phyloP scores from a whole-genome alignment of 2,113 vertebrate genomes.

The Anoura caudifer region DNA sequence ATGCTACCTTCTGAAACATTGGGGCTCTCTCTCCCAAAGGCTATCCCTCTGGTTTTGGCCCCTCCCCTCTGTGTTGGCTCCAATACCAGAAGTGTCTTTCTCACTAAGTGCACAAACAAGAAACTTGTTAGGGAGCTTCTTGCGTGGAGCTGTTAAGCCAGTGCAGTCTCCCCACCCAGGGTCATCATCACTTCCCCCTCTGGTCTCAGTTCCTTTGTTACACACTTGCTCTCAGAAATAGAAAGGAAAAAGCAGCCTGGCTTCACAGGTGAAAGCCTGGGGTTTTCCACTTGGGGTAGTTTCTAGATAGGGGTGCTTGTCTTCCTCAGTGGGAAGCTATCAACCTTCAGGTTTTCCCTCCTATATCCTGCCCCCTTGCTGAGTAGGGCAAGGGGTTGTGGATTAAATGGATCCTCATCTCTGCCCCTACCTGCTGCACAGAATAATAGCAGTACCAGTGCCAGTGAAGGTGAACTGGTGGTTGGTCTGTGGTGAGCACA shows the following conservation, averaged over 20 bases:
- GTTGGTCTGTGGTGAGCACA: background rate
- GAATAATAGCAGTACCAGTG: background rate
- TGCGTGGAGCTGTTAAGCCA: too few relatives aligned
- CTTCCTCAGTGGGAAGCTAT: background rate
- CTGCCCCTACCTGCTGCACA: background rate
- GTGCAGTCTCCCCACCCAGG: background rate
- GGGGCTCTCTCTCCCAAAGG: background rate
- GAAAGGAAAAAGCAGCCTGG: background rate
- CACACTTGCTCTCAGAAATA: background rate
- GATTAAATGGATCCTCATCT: too few relatives aligned
- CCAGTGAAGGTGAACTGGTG: background rate
- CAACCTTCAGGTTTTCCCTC: rapidly evolving
- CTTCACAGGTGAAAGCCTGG: background rate
- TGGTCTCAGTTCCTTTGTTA: background rate
- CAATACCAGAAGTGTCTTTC: background rate
- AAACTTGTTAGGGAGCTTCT: background rate
- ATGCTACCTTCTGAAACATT: background rate
- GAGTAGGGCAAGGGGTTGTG: background rate
- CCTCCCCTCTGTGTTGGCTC: background rate
- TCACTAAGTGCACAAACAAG: background rate
- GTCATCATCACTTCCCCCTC: background rate
- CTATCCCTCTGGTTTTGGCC: background rate
- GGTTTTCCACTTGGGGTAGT: background rate
- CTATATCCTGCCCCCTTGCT: background rate
- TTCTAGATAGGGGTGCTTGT: background rate